Percentiles rank a stretch among this genome's conserved stretches.
Evolutionary conservation across 1,140 invertebrate species (phyloP).

Genomic region (Sitobion miscanthi): DNA sequence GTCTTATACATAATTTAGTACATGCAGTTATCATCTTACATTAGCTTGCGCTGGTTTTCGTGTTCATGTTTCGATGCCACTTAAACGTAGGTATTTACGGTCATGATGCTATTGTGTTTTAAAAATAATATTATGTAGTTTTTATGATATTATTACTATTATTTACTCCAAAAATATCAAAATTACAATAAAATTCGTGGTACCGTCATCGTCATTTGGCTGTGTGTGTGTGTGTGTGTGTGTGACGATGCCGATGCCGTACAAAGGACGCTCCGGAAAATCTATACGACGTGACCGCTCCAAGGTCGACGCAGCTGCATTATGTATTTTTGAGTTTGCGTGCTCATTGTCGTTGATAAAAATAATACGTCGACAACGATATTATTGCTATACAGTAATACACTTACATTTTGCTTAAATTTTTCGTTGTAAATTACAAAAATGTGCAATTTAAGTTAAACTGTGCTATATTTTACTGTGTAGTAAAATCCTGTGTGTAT

Average conservation of each 20-base stretch:
- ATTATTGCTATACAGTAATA: not conserved
- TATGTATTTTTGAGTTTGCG: not conserved
- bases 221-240: not conserved
- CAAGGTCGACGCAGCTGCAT: constrained; percentile 19
- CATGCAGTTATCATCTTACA: not conserved
- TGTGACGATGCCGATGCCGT: not conserved
- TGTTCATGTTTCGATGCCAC: not conserved
- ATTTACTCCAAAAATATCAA: not conserved
- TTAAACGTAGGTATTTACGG: not conserved
- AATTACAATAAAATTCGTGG: not conserved
- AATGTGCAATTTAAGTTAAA: not conserved
- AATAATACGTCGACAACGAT: not conserved
- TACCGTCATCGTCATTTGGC: not conserved
- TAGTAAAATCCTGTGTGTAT: not conserved
- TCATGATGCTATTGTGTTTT: not conserved
- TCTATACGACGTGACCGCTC: constrained; percentile 23
- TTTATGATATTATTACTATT: not conserved
- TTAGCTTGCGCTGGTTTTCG: not conserved
- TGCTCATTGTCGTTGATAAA: not conserved
- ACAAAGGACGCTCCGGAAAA: constrained; percentile 21
- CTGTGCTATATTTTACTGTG: not conserved
- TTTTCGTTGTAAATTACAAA: not conserved
- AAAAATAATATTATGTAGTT: not conserved
- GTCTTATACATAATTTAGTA: not conserved
- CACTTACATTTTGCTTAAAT: not conserved